Conservation (phyloP, 1,140 invertebrate genomes). For the Vanessa atalanta region DNA sequence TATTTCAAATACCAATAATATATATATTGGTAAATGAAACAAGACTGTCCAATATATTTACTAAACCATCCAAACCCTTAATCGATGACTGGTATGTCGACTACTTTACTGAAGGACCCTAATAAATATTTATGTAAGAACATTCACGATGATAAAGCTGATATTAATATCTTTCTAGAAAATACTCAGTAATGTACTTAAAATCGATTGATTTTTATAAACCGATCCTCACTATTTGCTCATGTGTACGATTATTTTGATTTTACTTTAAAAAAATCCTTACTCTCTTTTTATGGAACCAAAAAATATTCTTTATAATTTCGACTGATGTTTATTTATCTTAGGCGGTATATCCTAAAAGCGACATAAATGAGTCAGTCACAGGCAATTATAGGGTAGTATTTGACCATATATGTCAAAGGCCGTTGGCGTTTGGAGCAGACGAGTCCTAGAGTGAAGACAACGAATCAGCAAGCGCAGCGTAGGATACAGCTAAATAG, state of each 20-base stretch:
- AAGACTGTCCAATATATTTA: slow-evolving; percentile 12
- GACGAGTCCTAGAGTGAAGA: too few relatives aligned
- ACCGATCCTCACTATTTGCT: not conserved
- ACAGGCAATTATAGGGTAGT: too few relatives aligned
- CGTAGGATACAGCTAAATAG: too few relatives aligned
- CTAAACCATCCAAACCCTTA: slow-evolving; percentile 7
- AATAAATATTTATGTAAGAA: slow-evolving; percentile 51
- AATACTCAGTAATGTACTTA: slow-evolving; percentile 18
- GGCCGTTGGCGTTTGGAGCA: too few relatives aligned
- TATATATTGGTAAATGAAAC: not conserved
- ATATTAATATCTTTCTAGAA: slow-evolving; percentile 37
- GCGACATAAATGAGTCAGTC: too few relatives aligned
- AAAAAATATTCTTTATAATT: too few relatives aligned
- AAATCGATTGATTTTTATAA: not conserved
- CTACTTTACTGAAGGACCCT: slow-evolving; percentile 37
- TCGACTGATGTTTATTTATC: too few relatives aligned
- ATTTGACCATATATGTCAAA: too few relatives aligned
- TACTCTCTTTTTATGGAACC: too few relatives aligned
- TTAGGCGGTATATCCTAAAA: too few relatives aligned
- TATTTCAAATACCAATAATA: not conserved
- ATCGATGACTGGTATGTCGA: slow-evolving; percentile 35
- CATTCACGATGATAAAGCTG: slow-evolving; percentile 38
- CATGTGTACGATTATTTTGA: not conserved
- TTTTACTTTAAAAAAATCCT: too few relatives aligned
- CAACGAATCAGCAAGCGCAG: too few relatives aligned